Evolutionary conservation across 2,797 vertebrate species (phyloP).

Genomic region (Anguilla obscura): DNA sequence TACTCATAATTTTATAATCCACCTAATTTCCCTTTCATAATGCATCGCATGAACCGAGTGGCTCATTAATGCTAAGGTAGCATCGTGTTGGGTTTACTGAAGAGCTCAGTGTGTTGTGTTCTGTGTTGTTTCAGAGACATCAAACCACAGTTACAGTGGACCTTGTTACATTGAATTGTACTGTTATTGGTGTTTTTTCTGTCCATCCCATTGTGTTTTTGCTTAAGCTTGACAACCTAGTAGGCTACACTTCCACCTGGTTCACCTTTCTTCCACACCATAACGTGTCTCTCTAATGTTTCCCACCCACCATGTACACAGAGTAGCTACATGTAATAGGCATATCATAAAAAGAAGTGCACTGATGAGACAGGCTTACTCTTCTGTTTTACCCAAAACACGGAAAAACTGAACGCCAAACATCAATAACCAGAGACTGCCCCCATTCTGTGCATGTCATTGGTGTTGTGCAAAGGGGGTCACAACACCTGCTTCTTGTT

Average conservation of each 20-base stretch:
- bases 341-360: background rate
- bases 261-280: background rate
- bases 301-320: background rate
- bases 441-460: background rate
- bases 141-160: background rate
- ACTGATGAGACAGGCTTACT: background rate
- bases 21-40: constrained; percentile 19
- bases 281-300: background rate
- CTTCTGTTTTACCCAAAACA: background rate
- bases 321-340: background rate
- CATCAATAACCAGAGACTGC: background rate
- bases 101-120: background rate
- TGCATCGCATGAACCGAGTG: background rate
- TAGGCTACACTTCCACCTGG: background rate
- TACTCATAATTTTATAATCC: background rate
- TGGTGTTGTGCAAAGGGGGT: background rate
- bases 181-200: background rate
- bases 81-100: background rate
- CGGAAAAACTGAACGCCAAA: background rate
- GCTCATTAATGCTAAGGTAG: background rate
- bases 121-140: background rate
- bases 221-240: background rate
- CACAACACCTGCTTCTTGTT: background rate
- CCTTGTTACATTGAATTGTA: background rate
- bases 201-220: background rate